phyloP scores from a whole-genome alignment of 2,797 vertebrate species.

The Notamacropus eugenii region DNA sequence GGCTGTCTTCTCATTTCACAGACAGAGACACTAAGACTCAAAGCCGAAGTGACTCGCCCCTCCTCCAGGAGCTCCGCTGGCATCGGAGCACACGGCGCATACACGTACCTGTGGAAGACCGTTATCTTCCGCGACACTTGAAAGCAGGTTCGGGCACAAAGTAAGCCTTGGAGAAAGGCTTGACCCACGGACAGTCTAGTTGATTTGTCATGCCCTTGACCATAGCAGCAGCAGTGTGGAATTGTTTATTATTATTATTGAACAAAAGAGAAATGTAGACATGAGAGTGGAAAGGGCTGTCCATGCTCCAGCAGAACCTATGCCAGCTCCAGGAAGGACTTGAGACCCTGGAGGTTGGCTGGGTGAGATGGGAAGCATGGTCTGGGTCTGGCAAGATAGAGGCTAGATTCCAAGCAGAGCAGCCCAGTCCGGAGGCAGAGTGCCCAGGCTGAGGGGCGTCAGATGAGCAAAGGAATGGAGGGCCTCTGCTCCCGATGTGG shows the following conservation, averaged over 20 bases:
- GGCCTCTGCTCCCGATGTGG: not conserved
- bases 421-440: not conserved
- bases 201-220: no score
- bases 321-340: not conserved
- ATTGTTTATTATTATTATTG: no score
- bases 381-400: not conserved
- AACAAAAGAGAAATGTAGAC: no score
- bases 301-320: fast-evolving
- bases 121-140: no score
- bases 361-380: not conserved
- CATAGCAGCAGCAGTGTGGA: no score
- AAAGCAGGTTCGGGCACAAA: not conserved
- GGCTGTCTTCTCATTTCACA: no score
- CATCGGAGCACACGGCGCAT: not conserved
- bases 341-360: not conserved
- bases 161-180: not conserved
- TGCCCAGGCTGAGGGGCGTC: not conserved
- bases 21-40: no score
- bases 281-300: not conserved
- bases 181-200: no score
- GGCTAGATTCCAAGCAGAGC: no score
- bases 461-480: not conserved
- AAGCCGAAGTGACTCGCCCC: no score
- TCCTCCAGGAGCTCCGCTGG: not conserved
- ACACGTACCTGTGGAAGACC: not conserved